Base-by-base conservation (phyloP, 1,140 invertebrate species). In the Lineus longissimus region DNA sequence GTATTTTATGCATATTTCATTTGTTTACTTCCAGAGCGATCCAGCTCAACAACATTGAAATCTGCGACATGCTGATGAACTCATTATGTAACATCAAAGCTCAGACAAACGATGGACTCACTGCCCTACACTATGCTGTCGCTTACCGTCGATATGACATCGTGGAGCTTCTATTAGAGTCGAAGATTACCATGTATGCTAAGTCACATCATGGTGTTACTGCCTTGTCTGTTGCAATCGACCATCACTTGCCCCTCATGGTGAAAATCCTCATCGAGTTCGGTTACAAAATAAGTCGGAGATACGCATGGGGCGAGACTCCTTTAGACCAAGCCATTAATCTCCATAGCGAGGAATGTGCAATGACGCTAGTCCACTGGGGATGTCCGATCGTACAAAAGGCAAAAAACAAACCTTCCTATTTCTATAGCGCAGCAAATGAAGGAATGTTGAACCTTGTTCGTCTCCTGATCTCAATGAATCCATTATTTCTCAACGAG, bases 291-390 rank as follows among this genome's bases (percentile, higher is more conserved):
- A 65, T 78, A 60, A 69, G 77, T 66, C 72, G 69, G 40, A 61
- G 51, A 25, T 77, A 72, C 60, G 71, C 63, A 57, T 77, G 76
- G 72, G 71, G 70, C 23, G 76, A 79, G 55, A 76, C 73, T 4
- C 77, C 77, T 1, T 61, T 79, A n/a, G 70, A 76, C 30, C 75
- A 77, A 54, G 77, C 77, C 29, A 74, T 79, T 1, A 69, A 68
- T 22, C 41, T 77, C 11, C 77, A 77, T 60, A 71, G 71, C 57
- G 69, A 73, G 47, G 65, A 75, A 47, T 77, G 72, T 70, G 76
- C 77, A 31, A 68, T 79, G 55, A 75, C 74, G 9, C 60, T 79
- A 0, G 65, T 78, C 55, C 72, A 73, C 30, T 72, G 68, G 64
- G 77, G 77, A 0, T 78, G 76, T 62, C 64, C 63, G 27, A n/a